These are phyloP conservation scores for Eumeta japonica DNA, from an alignment of 1,140 invertebrate genomes.

Conservation along the genomic window DNA sequence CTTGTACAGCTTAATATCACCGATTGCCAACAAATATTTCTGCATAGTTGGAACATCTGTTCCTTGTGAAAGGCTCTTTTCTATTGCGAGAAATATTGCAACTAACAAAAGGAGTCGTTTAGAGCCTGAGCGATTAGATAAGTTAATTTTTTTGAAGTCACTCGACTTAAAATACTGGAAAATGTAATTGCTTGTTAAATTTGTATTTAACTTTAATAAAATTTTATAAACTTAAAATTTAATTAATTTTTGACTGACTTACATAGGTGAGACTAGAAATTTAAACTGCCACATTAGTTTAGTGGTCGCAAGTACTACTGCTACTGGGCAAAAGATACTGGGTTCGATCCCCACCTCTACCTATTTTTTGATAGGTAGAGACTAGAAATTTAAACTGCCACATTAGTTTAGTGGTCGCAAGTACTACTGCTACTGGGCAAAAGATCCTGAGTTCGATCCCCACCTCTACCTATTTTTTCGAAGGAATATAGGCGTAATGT, in stretches of 20 bases:
- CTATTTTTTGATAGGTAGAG: conserved; percentile 1
- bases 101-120: conserved; percentile 1
- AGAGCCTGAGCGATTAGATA: not conserved
- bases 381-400: conserved; percentile 1
- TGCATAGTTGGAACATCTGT: not conserved
- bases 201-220: not conserved
- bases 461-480: conserved; percentile 1
- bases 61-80: conserved; percentile 9
- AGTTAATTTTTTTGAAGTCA: conserved; percentile 1
- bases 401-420: conserved; percentile 1
- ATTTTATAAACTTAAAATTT: not conserved
- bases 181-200: conserved; percentile 1
- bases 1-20: not conserved
- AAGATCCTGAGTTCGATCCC: conserved; percentile 1
- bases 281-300: no score
- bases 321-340: not conserved
- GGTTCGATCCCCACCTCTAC: conserved; percentile 1
- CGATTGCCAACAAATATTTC: not conserved
- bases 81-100: not conserved
- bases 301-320: conserved; percentile 1
- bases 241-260: not conserved
- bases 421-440: conserved; percentile 1
- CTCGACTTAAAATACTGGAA: conserved; percentile 1
- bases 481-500: not conserved
- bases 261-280: no score